Evolutionary conservation across 2,888 invertebrate genomes (phyloP).

Genomic region (Nomada lathburiana): DNA sequence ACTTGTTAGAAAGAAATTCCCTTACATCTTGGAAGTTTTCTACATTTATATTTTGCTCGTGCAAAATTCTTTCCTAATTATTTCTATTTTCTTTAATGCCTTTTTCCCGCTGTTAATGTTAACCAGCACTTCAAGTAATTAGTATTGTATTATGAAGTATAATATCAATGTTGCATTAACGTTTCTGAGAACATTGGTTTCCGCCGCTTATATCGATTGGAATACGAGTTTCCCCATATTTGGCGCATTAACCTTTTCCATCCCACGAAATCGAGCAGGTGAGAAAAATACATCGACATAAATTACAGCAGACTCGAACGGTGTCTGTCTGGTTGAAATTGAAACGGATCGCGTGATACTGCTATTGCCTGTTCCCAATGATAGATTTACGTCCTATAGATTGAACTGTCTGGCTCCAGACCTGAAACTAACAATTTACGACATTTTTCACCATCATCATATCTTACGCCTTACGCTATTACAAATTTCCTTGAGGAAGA

Average conservation of each 20-base stretch:
- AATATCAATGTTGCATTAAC: slow-evolving; percentile 12
- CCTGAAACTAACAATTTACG: background rate
- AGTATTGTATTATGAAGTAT: slow-evolving; percentile 28
- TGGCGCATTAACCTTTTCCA: slow-evolving; percentile 21
- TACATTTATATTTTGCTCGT: slow-evolving; percentile 45
- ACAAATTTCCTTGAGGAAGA: no score
- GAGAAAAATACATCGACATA: slow-evolving; percentile 51
- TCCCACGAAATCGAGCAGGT: slow-evolving; percentile 8
- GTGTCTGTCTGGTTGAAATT: slow-evolving; percentile 14
- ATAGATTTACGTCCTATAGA: slow-evolving; percentile 7
- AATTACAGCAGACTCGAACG: slow-evolving; percentile 34
- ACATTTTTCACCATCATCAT: background rate
- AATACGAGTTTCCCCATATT: slow-evolving; percentile 19
- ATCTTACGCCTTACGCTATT: no score
- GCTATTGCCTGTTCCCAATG: slow-evolving; percentile 19
- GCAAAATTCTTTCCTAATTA: background rate
- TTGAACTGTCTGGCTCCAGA: background rate
- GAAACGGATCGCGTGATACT: slow-evolving; percentile 15
- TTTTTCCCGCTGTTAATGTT: slow-evolving; percentile 28
- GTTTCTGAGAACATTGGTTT: slow-evolving; percentile 6
- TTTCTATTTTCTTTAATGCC: slow-evolving; percentile 24
- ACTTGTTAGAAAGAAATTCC: slow-evolving; percentile 1
- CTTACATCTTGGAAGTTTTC: background rate
- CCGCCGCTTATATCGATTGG: slow-evolving; percentile 9
- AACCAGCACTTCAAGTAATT: slow-evolving; percentile 51